Evolutionary conservation across 2,797 vertebrate species (phyloP).

Genomic region (Typhlichthys subterraneus): DNA sequence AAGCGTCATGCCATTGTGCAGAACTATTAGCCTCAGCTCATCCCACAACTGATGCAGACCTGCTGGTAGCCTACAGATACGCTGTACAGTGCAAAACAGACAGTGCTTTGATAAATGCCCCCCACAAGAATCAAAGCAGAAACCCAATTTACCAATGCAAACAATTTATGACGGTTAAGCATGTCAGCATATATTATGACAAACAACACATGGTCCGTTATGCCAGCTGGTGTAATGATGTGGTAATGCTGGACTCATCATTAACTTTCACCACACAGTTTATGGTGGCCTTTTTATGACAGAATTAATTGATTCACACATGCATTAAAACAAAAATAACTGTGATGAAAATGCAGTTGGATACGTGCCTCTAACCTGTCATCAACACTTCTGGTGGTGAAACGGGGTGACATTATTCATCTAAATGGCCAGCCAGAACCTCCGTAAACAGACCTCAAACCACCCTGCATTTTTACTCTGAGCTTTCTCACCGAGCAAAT

Average conservation of each 20-base stretch:
- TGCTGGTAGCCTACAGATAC: too few species aligned
- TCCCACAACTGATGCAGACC: too few species aligned
- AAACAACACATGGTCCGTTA: constrained; percentile 97
- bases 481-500: constrained; percentile 5
- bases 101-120: not conserved
- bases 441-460: constrained; percentile 44
- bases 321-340: constrained; percentile 99
- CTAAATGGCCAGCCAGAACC: constrained; percentile 46
- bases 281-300: constrained; percentile 94
- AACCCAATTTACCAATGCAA: constrained; percentile 82
- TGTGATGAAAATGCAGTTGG: constrained; percentile 89
- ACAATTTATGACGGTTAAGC: constrained; percentile 94
- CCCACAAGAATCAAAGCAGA: constrained; percentile 27
- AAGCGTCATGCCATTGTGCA: too few species aligned
- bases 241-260: constrained; percentile 98
- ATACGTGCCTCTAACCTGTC: constrained; percentile 85
- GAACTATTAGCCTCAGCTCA: too few species aligned
- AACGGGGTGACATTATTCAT: constrained; percentile 52
- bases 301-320: constrained; percentile 98
- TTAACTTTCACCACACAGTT: constrained; percentile 97
- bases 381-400: constrained; percentile 77
- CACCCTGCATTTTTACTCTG: constrained; percentile 22
- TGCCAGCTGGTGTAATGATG: constrained; percentile 99
- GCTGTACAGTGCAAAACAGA: too few species aligned
- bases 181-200: constrained; percentile 96